Evolutionary conservation across 1,140 invertebrate genomes (phyloP), one percentile per base, ranked within the genome.

Genomic region (Platyura marginata): DNA sequence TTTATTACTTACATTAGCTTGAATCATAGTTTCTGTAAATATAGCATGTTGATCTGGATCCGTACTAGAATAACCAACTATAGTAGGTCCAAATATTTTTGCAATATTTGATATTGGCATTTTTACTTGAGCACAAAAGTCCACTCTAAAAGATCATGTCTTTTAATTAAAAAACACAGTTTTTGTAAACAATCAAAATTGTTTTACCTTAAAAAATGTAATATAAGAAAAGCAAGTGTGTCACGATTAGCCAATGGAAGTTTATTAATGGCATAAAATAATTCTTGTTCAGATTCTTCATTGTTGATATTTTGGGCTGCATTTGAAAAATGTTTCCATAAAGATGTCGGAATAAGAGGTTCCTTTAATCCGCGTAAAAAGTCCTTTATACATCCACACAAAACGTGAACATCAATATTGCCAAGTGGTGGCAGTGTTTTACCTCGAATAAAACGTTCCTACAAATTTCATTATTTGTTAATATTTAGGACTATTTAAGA

Each of bases 221-320:
- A 56, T 32, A 89, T 72, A 2, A 94, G 55, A 53, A 78, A 93
- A 2, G 88, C 85, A 19, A 94, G 57, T 1, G 87, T 91, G 54
- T 94, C 87, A 21, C 82, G 69, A 61, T 94, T 93, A 1, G 88
- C 74, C 42, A 74, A 72, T 3, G 90, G 89, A 29, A 94, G 57
- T 46, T 79, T 67, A 13, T 72, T 68, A 45, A 93, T 71, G 2
- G 75, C 72, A 48, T 77, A 68, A 54, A 74, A 75, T 19, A 89
- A 49, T 39, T 61, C 56, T 22, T 51, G 47, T 40, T 62, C 56
- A 9, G 47, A 44, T 9, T 67, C 65, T 25, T 73, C 66, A 2
- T 59, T 57, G 38, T 76, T 67, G 1, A 53, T 50, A 50, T 55
- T 53, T 44, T 61, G 59, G 1, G 63, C 62, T 10, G 84, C 83